These are phyloP conservation scores for Bettongia penicillata DNA, from an alignment of 2,113 vertebrate species.

Conservation along the genomic window DNA sequence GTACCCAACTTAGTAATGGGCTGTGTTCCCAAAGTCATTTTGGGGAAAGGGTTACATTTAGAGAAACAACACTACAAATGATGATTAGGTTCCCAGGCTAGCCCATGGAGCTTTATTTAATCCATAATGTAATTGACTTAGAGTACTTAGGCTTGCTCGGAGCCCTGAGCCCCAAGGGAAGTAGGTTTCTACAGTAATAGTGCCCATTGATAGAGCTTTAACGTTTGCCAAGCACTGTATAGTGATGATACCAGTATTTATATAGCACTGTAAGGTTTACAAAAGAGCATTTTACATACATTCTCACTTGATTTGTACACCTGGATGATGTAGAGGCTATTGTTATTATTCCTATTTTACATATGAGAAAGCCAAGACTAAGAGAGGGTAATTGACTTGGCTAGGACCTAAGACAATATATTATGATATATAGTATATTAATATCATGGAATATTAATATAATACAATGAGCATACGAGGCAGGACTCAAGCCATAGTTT, in stretches of 20 bases:
- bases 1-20: neutral
- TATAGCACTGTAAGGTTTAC: neutral
- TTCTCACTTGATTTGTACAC: neutral
- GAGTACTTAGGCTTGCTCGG: neutral
- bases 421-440: no score
- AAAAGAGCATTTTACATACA: neutral
- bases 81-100: neutral
- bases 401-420: neutral
- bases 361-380: neutral
- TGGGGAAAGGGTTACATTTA: neutral
- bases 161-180: neutral
- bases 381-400: neutral
- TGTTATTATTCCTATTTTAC: neutral
- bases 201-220: neutral
- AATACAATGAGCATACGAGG: neutral
- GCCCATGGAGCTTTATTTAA: neutral
- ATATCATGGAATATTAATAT: neutral
- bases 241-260: neutral
- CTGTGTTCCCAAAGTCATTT: neutral
- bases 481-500: neutral
- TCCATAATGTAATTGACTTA: neutral
- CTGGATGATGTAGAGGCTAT: neutral
- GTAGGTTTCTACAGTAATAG: neutral
- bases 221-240: neutral
- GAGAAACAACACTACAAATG: neutral